Conservation (phyloP, 2,888 invertebrate species). For the Ganaspis brasiliensis region DNA sequence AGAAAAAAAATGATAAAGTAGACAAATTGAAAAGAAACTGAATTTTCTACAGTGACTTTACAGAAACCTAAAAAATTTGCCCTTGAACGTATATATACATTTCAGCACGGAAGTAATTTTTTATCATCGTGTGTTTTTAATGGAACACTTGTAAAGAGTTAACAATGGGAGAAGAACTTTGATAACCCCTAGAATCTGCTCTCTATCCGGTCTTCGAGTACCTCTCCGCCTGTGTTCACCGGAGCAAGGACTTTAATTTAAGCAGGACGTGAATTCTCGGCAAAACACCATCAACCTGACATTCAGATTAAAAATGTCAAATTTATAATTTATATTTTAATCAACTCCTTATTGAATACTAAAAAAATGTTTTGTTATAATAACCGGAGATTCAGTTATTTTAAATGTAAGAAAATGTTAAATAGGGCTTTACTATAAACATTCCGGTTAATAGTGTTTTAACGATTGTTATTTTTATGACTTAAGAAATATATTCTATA, state of each 20-base stretch:
- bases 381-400: too few relatives aligned
- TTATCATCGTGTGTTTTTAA: neutral
- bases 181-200: slow-evolving; percentile 19
- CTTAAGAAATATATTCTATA: too few relatives aligned
- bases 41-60: neutral
- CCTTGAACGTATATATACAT: neutral
- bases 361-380: too few relatives aligned
- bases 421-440: too few relatives aligned
- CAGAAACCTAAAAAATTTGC: neutral
- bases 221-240: slow-evolving; percentile 16
- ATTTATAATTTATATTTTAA: too few relatives aligned
- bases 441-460: too few relatives aligned
- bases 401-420: too few relatives aligned
- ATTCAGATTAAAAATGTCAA: neutral
- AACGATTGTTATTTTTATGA: too few relatives aligned
- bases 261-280: slow-evolving; percentile 31
- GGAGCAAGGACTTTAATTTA: slow-evolving; percentile 38
- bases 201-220: slow-evolving; percentile 19
- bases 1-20: neutral
- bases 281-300: neutral
- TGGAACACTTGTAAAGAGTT: neutral
- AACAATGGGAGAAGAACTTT: slow-evolving; percentile 20
- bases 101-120: neutral
- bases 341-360: too few relatives aligned
- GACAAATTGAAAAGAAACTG: too few relatives aligned